Base-by-base conservation (phyloP, 2,113 vertebrate genomes). In the Acanthochromis polyacanthus region DNA sequence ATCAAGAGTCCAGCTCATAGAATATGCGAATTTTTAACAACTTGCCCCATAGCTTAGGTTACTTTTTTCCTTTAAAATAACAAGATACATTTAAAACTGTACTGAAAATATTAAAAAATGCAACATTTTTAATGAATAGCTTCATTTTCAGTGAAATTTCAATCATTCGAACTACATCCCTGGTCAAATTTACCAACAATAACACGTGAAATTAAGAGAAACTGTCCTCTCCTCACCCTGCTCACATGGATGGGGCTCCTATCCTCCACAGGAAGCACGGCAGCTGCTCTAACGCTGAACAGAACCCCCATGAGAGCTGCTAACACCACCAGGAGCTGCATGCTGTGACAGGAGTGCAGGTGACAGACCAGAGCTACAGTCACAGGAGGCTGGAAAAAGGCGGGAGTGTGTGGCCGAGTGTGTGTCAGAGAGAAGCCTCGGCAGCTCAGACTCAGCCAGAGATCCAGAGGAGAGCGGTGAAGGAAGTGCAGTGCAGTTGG, bases 261-360 rank as follows among this genome's bases (percentile, higher is more conserved):
- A 25, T 97, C 96, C 9, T 97, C 96, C 28, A 92, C 79, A 17
- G 96, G 96, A 93, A 96, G 90, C n/a, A 94, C 86, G 19, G 94
- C 93, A 0, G 93, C 92, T 82, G 95, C 95, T 90, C 90, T 94
- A 71, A 95, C 81, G 10, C 93, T 95, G 95, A 95, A 94, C 81
- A 93, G 79, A 71, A 96, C 85, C 89, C 96, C 94, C 93, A 96
- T 93, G 52, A 96, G 88, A 61, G 95, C 94, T 68, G 93, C 86
- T 61, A 96, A 90, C 82, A 95, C 94, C 89, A 94, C 90, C 90
- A 94, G 87, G 76, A 95, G 84, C 93, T 95, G 95, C 95, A 96
- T 96, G 87, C 84, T 95, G 95, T 87, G 86, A 84, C 67, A 56
- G 56, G 70, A 85, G 87, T 52, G 75, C 77, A 91, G 87, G 50